These are phyloP conservation scores for Laodelphax striatellus DNA, from an alignment of 1,140 invertebrate species.

Conservation along the genomic window DNA sequence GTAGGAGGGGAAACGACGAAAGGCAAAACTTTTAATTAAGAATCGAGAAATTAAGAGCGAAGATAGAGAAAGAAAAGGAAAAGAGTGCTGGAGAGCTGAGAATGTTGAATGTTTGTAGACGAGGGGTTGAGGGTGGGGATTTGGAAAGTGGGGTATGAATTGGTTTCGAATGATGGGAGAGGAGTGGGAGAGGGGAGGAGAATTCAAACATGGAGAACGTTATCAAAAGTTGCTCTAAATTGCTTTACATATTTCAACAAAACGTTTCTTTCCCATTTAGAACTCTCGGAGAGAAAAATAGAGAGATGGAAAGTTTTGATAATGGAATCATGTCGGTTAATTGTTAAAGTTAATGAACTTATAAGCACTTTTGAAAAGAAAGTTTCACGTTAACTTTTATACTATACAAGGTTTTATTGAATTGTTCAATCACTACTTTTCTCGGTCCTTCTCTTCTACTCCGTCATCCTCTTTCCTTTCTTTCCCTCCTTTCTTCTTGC, in stretches of 20 bases:
- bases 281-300: not conserved
- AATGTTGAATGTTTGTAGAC: not conserved
- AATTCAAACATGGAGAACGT: not conserved
- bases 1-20: not conserved
- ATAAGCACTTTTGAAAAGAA: conserved; percentile 1
- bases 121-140: no score
- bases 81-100: not conserved
- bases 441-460: not conserved
- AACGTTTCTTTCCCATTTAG: conserved; percentile 1
- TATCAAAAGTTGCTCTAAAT: conserved; percentile 1
- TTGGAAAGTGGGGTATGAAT: no score
- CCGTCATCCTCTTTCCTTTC: no score
- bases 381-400: not conserved
- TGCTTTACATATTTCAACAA: conserved; percentile 1
- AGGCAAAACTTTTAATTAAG: conserved; percentile 1
- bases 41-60: not conserved
- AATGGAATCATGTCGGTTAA: not conserved
- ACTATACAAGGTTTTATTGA: not conserved
- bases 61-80: not conserved
- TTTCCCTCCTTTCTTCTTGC: no score
- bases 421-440: not conserved
- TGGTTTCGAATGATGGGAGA: not conserved
- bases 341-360: conserved; percentile 1
- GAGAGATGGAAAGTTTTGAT: not conserved
- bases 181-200: not conserved